Base-by-base conservation (phyloP, 2,113 vertebrate species). In the Seriola rivoliana region DNA sequence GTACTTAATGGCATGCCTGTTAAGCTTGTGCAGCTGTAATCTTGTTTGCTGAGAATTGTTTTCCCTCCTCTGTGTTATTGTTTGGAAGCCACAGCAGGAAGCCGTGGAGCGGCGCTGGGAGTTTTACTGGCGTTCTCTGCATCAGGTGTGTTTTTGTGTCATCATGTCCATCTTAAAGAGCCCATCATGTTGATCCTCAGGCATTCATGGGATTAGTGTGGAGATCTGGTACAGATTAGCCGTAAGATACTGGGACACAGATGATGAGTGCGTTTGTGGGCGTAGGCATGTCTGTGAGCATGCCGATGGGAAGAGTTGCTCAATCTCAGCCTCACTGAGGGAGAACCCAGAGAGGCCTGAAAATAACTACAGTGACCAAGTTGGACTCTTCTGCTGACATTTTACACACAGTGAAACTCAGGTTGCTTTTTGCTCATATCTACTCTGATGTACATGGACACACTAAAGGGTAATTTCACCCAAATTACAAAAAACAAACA, bases 121-220 rank as follows among this genome's bases (percentile, higher is more conserved):
- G 74, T 89, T 90, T 91, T 80, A 76, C 82, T 67, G 59, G 59
- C 11, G 11, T 65, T 87, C 84, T 52, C 64, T 1, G 0, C 4
- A 68, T 91, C 89, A 92, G 89, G 88, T 92, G 91, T 82, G 84
- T 88, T 85, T 89, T 84, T 73, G 78, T 88, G 59, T 87, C 88
- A 78, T 89, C 44, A 10, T 70, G 80, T 87, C 69, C 71, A 38
- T 80, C 68, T 82, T 89, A 81, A 92, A 87, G 55, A 80, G 78
- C 66, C 69, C 76, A 69, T 82, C 85, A 82, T 66, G 80, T 63
- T 81, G 84, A 90, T 92, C 91, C 91, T 78, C 76, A 59, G 84
- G 84, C 84, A 88, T 87, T 87, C 14, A 7, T 57, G 63, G 84
- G 89, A 90, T 91, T 82, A 91, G 78, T 55, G 36, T 8, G 16